phyloP scores from a whole-genome alignment of 2,113 vertebrate genomes.

The Nothobranchius furzeri region DNA sequence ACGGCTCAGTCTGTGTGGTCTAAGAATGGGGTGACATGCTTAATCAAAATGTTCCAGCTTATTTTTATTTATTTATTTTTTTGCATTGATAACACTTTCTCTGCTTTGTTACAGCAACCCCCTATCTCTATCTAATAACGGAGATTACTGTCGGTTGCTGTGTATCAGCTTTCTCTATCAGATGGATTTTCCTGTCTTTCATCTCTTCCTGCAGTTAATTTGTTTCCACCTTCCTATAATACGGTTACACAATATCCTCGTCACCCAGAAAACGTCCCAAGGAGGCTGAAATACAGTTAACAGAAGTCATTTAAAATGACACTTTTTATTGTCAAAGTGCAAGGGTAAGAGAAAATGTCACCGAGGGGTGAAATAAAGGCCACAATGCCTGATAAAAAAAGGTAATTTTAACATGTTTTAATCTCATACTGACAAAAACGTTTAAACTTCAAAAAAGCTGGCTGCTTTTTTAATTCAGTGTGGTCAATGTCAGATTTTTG shows the following conservation, averaged over 20 bases:
- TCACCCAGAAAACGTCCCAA: slow-evolving; percentile 18
- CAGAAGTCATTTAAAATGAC: slow-evolving; percentile 33
- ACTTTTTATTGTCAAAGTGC: background rate
- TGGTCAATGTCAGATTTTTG: too few species aligned
- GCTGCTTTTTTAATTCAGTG: too few species aligned
- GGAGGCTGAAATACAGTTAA: slow-evolving; percentile 48
- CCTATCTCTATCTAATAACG: slow-evolving; percentile 45
- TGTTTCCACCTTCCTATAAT: slow-evolving; percentile 42
- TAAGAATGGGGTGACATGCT: slow-evolving; percentile 36
- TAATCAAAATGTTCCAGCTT: slow-evolving; percentile 47
- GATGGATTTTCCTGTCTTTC: background rate
- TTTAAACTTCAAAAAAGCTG: too few species aligned
- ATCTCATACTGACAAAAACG: too few species aligned
- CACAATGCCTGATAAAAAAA: too few species aligned
- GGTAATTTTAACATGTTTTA: too few species aligned
- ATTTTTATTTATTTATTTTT: slow-evolving; percentile 22
- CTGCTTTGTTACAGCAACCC: slow-evolving; percentile 43
- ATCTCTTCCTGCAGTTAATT: slow-evolving; percentile 22
- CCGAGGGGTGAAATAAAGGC: too few species aligned
- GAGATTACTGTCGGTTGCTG: slow-evolving; percentile 17
- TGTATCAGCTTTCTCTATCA: slow-evolving; percentile 12
- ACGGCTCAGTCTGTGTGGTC: slow-evolving; percentile 25
- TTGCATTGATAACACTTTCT: slow-evolving; percentile 45
- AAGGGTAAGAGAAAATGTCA: too few species aligned
- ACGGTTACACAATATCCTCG: slow-evolving; percentile 26